Conservation (phyloP, 2,113 vertebrate species). For the Eonycteris spelaea region DNA sequence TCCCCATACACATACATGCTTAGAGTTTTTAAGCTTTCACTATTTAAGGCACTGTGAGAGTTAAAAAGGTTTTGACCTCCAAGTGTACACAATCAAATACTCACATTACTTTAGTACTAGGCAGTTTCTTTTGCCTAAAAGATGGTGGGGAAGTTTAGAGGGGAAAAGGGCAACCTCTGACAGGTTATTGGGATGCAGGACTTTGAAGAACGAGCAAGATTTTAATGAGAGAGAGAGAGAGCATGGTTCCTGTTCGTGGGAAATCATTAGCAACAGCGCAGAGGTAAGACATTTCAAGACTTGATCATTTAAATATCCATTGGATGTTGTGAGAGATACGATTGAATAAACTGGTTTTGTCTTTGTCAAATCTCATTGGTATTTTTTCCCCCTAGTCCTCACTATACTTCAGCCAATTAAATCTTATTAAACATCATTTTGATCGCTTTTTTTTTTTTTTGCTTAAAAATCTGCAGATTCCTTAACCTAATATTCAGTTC, state of each 20-base stretch:
- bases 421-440: neutral
- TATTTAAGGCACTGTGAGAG: neutral
- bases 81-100: neutral
- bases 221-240: neutral
- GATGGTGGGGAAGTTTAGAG: neutral
- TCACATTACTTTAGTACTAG: neutral
- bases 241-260: neutral
- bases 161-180: neutral
- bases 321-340: neutral
- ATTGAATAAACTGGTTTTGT: neutral
- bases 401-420: neutral
- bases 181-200: neutral
- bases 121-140: neutral
- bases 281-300: neutral
- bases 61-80: constrained; percentile 14
- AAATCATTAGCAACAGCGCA: neutral
- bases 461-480: neutral
- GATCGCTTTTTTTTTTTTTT: constrained; percentile 29
- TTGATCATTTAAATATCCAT: neutral
- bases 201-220: constrained; percentile 8
- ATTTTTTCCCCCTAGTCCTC: neutral
- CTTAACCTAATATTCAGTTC: neutral
- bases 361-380: neutral
- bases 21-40: constrained; percentile 3
- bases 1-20: neutral